phyloP scores from a whole-genome alignment of 1,140 invertebrate species.

The Dinothrombium tinctorium region DNA sequence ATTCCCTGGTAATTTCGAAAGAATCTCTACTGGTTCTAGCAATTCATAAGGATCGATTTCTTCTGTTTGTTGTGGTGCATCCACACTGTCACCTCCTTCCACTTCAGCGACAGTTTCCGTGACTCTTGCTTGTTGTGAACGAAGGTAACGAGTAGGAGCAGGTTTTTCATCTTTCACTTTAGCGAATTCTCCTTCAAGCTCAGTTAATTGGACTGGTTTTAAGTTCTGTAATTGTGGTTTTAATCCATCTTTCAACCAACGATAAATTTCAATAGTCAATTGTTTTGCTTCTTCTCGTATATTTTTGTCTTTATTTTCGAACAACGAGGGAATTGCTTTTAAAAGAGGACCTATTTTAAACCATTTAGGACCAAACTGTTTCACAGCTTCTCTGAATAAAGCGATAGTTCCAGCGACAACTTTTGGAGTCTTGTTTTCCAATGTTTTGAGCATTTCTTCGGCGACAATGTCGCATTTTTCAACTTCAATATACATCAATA shows the following conservation, averaged over 20 bases:
- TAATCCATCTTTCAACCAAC: conserved; percentile 64
- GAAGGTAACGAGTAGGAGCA: conserved; percentile 47
- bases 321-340: conserved; percentile 53
- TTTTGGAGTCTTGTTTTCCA: conserved; percentile 82
- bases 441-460: conserved; percentile 76
- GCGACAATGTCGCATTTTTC: conserved; percentile 74
- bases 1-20: conserved; percentile 76
- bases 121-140: conserved; percentile 65
- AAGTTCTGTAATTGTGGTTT: conserved; percentile 60
- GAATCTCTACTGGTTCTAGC: conserved; percentile 68
- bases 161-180: conserved; percentile 42
- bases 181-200: conserved; percentile 66
- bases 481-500: conserved; percentile 81
- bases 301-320: conserved; percentile 73
- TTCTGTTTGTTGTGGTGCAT: conserved; percentile 18
- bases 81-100: conserved; percentile 13
- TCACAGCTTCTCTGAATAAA: conserved; percentile 43
- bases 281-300: conserved; percentile 75
- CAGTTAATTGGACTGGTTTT: conserved; percentile 62
- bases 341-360: conserved; percentile 65
- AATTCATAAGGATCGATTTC: conserved; percentile 77
- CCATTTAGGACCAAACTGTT: conserved; percentile 75
- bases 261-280: conserved; percentile 69
- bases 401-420: conserved; percentile 62
- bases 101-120: conserved; percentile 23